phyloP scores from a whole-genome alignment of 2,888 invertebrate genomes.

The Panzeria rudis region DNA sequence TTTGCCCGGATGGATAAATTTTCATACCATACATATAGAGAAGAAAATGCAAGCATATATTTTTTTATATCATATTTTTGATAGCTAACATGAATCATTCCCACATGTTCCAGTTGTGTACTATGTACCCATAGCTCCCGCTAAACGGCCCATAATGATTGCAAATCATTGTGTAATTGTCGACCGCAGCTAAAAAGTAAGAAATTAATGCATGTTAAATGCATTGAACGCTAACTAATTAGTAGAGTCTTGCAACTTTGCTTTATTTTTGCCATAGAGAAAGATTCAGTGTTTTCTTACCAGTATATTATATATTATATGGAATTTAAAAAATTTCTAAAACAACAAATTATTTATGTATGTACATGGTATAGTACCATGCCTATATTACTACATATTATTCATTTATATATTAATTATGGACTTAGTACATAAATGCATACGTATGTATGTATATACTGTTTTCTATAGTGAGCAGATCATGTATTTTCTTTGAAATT shows the following conservation, averaged over 20 bases:
- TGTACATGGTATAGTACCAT: no score
- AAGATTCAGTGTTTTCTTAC: background rate
- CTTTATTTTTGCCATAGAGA: background rate
- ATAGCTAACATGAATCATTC: constrained; percentile 51
- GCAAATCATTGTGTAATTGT: constrained; percentile 60
- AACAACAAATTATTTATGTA: background rate
- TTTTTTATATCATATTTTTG: constrained; percentile 7
- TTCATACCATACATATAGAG: background rate
- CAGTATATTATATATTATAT: background rate
- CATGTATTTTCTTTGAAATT: no score
- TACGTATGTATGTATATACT: background rate
- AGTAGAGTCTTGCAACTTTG: background rate
- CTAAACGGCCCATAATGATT: background rate
- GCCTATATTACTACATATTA: no score
- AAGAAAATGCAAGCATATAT: background rate
- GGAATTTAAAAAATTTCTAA: background rate
- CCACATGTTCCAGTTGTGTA: constrained; percentile 28
- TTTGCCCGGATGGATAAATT: constrained; percentile 46
- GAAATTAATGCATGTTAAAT: constrained; percentile 31
- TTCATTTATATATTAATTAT: no score
- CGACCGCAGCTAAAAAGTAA: background rate
- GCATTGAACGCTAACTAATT: background rate
- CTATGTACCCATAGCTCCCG: background rate
- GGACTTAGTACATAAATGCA: background rate
- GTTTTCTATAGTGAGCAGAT: no score